Evolutionary conservation across 1,140 invertebrate genomes (phyloP), one percentile per base, ranked within the genome.

Genomic region (Venustaconcha ellipsiformis): DNA sequence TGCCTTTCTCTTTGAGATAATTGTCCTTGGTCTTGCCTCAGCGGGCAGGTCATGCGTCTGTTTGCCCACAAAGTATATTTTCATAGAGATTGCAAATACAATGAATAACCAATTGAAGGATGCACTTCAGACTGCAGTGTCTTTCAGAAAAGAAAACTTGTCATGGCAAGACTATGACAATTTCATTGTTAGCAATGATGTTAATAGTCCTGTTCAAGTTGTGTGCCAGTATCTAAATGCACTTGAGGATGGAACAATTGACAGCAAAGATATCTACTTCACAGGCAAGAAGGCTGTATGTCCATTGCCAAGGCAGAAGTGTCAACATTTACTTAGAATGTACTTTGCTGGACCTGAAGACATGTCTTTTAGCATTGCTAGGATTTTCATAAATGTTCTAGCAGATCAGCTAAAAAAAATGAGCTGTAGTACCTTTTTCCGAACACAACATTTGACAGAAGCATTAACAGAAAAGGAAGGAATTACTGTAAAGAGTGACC

Each of bases 141-240:
- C 72, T 62, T 83, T 83, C n/a, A 63, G 69, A 20, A 62, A 75
- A 56, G 18, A 57, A 23, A 37, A 79, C 72, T 15, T 83, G 0
- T 57, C 70, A 6, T 83, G 82, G 82, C 66, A 80, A 48, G 60
- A 80, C 58, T 83, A 80, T 67, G 23, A 62, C 0, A 59, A 78
- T 17, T 77, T 80, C n/a, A 65, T 55, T 14, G 65, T 74, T 23
- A 68, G 76, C 37, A 65, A 26, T 14, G 82, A 83, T 74, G 57
- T 79, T 0, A 78, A 77, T 57, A 83, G 82, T 76, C 80, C 82
- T 14, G 56, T 79, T 17, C 82, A 83, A 57, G 79, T 83, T 55
- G 80, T 83, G 1, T 83, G 80, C 57, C 66, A 76, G 13, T 84
- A 82, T 58, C 37, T 84, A 0, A 23, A 78, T 14, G n/a, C 66